These are phyloP conservation scores for Leptobrachium leishanense DNA, from an alignment of 2,113 vertebrate genomes.

Conservation along the genomic window DNA sequence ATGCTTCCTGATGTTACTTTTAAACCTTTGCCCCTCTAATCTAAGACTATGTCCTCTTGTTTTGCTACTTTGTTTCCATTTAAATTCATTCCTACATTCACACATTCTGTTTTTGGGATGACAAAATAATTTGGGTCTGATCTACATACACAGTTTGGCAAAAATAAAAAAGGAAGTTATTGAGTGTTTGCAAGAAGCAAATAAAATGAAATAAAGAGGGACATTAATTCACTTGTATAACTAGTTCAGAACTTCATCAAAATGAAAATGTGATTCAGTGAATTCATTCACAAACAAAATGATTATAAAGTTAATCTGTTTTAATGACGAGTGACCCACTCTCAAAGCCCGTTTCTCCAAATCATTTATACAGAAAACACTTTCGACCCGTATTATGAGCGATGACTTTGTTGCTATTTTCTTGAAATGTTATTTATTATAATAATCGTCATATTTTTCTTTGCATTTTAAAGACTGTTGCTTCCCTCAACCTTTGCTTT, in stretches of 20 bases:
- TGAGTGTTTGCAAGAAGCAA: slow-evolving; percentile 15
- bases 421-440: too few species aligned
- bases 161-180: slow-evolving; percentile 10
- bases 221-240: slow-evolving; percentile 52
- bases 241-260: slow-evolving; percentile 55
- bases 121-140: slow-evolving; percentile 11
- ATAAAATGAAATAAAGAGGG: slow-evolving; percentile 21
- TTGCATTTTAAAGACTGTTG: background rate
- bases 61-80: background rate
- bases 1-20: too few species aligned
- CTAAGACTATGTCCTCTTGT: too few species aligned
- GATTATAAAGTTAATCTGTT: slow-evolving; percentile 54
- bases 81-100: background rate
- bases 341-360: slow-evolving; percentile 42
- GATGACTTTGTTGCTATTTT: slow-evolving; percentile 26
- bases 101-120: slow-evolving; percentile 5
- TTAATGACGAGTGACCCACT: slow-evolving; percentile 49
- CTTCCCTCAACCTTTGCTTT: background rate
- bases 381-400: slow-evolving; percentile 52
- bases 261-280: slow-evolving; percentile 53
- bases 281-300: slow-evolving; percentile 53
- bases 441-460: too few species aligned
- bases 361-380: slow-evolving; percentile 50
- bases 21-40: too few species aligned
- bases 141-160: background rate